These are phyloP conservation scores for Myripristis murdjan DNA, from an alignment of 2,797 vertebrate genomes.

Conservation along the genomic window DNA sequence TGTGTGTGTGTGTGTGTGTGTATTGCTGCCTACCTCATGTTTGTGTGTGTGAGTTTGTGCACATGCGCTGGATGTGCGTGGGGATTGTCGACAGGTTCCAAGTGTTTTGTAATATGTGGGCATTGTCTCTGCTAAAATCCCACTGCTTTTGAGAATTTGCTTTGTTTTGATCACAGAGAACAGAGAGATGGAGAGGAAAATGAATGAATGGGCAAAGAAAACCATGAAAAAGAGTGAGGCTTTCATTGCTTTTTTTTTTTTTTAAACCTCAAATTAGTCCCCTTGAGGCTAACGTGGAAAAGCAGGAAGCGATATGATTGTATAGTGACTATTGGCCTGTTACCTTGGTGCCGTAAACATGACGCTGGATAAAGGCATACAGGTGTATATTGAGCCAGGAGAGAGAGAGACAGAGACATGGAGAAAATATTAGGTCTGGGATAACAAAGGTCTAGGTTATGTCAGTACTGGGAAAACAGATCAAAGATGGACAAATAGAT, in stretches of 20 bases:
- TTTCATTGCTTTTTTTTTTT: too few relatives aligned
- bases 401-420: too few relatives aligned
- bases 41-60: conserved; percentile 21
- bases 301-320: neutral
- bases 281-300: neutral
- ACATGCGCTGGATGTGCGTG: conserved; percentile 22
- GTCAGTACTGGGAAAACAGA: too few relatives aligned
- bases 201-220: neutral
- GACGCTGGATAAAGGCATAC: too few relatives aligned
- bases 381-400: too few relatives aligned
- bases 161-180: conserved; percentile 1
- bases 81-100: neutral
- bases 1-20: too few relatives aligned
- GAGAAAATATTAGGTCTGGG: too few relatives aligned
- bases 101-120: conserved; percentile 6
- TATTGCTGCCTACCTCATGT: conserved; percentile 31
- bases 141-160: neutral
- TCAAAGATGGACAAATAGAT: too few relatives aligned
- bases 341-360: too few relatives aligned
- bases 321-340: too few relatives aligned
- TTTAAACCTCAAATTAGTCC: neutral
- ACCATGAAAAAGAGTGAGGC: too few relatives aligned
- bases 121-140: conserved; percentile 13
- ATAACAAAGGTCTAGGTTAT: too few relatives aligned
- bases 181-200: neutral